Percentiles rank a stretch among this genome's conserved stretches.
Conservation (phyloP, 2,113 vertebrate genomes). For the Piaya cayana region DNA sequence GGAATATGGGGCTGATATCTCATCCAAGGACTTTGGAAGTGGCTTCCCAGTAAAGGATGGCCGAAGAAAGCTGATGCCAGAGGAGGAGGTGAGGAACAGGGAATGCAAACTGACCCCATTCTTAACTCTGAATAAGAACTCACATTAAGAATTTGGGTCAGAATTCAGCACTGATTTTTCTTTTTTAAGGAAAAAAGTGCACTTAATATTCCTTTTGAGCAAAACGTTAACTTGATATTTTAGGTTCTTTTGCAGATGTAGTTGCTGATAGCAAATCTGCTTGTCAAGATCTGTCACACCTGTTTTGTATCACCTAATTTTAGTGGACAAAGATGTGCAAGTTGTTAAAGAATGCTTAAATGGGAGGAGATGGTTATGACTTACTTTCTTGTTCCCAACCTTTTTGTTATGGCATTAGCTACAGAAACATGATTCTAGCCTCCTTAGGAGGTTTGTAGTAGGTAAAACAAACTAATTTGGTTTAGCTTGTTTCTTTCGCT, state of each 20-base stretch:
- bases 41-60: slow-evolving; percentile 93
- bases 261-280: background rate
- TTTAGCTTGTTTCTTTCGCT: background rate
- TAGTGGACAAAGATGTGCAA: background rate
- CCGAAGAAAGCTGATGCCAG: slow-evolving; percentile 87
- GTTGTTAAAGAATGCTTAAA: background rate
- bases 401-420: background rate
- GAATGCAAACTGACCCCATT: background rate
- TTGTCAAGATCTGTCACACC: background rate
- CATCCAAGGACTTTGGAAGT: slow-evolving; percentile 96
- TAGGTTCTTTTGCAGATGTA: background rate
- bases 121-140: background rate
- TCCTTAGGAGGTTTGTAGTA: background rate
- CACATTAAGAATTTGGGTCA: background rate
- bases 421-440: background rate
- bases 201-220: background rate
- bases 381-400: background rate
- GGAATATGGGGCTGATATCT: slow-evolving; percentile 97
- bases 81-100: slow-evolving; percentile 89
- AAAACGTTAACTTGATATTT: background rate
- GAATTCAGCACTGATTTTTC: background rate
- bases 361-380: background rate
- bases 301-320: background rate
- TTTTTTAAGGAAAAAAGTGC: background rate
- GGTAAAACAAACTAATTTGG: background rate